Evolutionary conservation across 1,140 invertebrate genomes (phyloP), one percentile per base, ranked within the genome.

Genomic region (Drosophila sproati): DNA sequence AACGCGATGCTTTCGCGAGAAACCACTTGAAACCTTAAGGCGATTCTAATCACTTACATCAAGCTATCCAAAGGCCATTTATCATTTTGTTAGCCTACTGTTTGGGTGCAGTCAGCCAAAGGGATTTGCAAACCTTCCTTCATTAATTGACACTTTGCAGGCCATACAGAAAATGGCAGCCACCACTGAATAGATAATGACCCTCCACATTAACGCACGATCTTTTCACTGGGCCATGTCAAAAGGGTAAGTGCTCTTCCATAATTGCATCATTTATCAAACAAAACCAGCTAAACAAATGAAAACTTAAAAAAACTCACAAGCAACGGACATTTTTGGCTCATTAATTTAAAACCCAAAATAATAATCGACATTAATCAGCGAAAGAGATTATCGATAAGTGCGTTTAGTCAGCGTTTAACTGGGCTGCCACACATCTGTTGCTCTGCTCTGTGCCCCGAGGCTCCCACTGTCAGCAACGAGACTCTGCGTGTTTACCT

Each of bases 301-400:
- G 78, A 88, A 80, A 78, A 62, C 77, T 80, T 75, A 35, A 35
- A 20, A 20, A 20, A 20, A 74, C 47, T 59, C 29, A 8, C 43
- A 10, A 45, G 55, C 45, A 52, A 8, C 6, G 12, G 31, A 50
- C 48, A 32, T 7, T 35, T 47, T 47, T 67, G 43, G 5, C 54
- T 63, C 76, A 78, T 78, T 78, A 78, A 78, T 75, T 74, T 48
- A 55, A 62, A 70, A 48, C 56, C 68, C 62, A 57, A 64, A 61
- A 66, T 78, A 75, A 88, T 88, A 88, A 89, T 88, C 85, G 87
- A 68, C 85, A 88, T 88, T 89, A 88, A 88, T 88, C 83, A 88
- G 80, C 70, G 47, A 56, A 50, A 50, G 29, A 67, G 80, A 79
- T 89, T 89, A 89, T 89, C 80, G 85, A 79, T 63, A 89, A 89